A percentile compares a stretch with the other conserved stretches of the same genome.
phyloP scores from a whole-genome alignment of 2,797 vertebrate genomes.

The Tamandua tetradactyla region DNA sequence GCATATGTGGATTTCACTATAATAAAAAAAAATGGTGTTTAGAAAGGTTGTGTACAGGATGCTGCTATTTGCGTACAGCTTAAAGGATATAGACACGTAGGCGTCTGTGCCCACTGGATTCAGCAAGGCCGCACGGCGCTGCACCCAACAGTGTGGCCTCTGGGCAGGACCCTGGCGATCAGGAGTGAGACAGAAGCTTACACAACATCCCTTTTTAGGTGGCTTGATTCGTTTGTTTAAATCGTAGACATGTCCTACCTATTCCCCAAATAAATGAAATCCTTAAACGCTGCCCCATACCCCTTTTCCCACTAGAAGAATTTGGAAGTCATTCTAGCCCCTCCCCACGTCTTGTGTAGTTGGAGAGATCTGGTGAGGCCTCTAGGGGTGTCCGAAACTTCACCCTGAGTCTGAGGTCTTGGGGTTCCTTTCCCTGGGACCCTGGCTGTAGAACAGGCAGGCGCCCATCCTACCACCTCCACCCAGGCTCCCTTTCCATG shows the following conservation, averaged over 20 bases:
- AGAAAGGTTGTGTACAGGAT: fast-evolving
- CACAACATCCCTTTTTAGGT: background rate
- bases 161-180: background rate
- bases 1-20: too few relatives aligned
- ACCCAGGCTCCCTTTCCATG: background rate
- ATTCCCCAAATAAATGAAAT: too few relatives aligned
- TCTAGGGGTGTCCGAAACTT: background rate
- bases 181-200: background rate
- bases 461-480: background rate
- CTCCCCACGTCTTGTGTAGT: background rate
- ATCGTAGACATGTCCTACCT: background rate
- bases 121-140: too few relatives aligned
- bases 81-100: fast-evolving
- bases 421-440: background rate
- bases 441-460: background rate
- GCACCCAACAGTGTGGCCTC: background rate
- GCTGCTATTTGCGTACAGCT: background rate
- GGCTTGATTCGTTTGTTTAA: background rate
- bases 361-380: background rate
- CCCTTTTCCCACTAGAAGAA: background rate
- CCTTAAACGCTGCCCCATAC: background rate
- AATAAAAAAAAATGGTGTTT: too few relatives aligned
- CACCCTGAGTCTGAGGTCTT: background rate
- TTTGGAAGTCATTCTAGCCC: background rate
- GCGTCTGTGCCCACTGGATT: fast-evolving